Percentiles rank a stretch among this genome's conserved stretches.
Conservation (phyloP, 2,113 vertebrate species). For the Spea bombifrons region DNA sequence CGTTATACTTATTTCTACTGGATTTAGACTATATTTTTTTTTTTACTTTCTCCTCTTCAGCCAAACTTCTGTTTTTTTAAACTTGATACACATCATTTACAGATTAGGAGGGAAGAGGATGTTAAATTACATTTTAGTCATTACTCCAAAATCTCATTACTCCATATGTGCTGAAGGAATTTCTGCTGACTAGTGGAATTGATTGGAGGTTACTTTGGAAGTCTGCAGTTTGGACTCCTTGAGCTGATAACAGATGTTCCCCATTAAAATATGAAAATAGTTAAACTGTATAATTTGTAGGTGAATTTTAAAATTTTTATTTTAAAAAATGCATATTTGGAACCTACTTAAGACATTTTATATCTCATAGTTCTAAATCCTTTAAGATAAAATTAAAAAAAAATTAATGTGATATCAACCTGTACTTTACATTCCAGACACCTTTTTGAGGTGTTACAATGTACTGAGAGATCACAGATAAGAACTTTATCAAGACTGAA, state of each 20-base stretch:
- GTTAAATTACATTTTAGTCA: slow-evolving; percentile 26
- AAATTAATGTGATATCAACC: too few relatives aligned
- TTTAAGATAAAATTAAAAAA: neutral
- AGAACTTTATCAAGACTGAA: neutral
- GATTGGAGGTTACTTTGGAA: slow-evolving; percentile 20
- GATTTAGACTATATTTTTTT: neutral
- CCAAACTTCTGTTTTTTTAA: neutral
- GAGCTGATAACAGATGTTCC: slow-evolving; percentile 12
- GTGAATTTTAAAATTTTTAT: neutral
- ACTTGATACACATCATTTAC: slow-evolving; percentile 12
- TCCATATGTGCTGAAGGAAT: slow-evolving; percentile 13
- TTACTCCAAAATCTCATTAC: slow-evolving; percentile 26
- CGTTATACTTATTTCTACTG: too few relatives aligned
- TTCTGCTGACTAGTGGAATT: slow-evolving; percentile 34
- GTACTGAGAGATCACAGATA: too few relatives aligned
- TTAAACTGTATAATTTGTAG: slow-evolving; percentile 20
- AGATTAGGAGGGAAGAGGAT: slow-evolving; percentile 15
- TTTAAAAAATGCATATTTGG: slow-evolving; percentile 2
- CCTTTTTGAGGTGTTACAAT: too few relatives aligned
- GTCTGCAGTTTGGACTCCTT: slow-evolving; percentile 3
- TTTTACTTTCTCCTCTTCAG: neutral
- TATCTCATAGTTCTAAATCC: neutral
- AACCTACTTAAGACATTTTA: neutral
- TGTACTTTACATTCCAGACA: too few relatives aligned
- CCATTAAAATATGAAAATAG: slow-evolving; percentile 27